These are phyloP conservation scores for Dendrocincla fuliginosa DNA, from an alignment of 2,797 vertebrate genomes.

Conservation along the genomic window DNA sequence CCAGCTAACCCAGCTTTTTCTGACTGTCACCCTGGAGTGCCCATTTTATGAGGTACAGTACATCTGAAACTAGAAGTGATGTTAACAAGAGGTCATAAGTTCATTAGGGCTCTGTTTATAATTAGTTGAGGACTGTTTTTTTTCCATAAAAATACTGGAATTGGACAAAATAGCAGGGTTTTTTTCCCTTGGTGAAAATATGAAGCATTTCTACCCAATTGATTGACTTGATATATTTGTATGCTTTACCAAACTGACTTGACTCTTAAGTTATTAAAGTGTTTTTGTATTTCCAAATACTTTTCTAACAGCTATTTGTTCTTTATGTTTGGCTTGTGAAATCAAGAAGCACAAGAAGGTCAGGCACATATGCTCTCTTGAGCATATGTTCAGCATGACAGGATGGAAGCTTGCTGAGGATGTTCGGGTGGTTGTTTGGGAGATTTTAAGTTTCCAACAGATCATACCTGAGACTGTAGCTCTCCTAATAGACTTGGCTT, in stretches of 20 bases:
- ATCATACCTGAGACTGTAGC: not conserved
- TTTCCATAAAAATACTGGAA: not conserved
- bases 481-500: not conserved
- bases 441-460: not conserved
- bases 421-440: not conserved
- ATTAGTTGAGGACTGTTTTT: not conserved
- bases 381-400: fast-evolving
- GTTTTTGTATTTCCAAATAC: not conserved
- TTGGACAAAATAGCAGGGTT: not conserved
- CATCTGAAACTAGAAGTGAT: not conserved
- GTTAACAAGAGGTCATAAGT: not conserved
- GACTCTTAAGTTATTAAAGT: not conserved
- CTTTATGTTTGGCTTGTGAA: not conserved
- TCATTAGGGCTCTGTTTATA: not conserved
- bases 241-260: not conserved
- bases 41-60: conserved; percentile 86
- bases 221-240: not conserved
- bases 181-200: not conserved
- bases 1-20: conserved; percentile 88
- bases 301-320: not conserved
- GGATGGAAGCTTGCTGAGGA: not conserved
- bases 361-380: not conserved
- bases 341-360: not conserved
- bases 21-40: conserved; percentile 88
- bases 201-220: not conserved